These are phyloP conservation scores for Drosophila insularis DNA, from an alignment of 1,140 invertebrate species.

Conservation along the genomic window DNA sequence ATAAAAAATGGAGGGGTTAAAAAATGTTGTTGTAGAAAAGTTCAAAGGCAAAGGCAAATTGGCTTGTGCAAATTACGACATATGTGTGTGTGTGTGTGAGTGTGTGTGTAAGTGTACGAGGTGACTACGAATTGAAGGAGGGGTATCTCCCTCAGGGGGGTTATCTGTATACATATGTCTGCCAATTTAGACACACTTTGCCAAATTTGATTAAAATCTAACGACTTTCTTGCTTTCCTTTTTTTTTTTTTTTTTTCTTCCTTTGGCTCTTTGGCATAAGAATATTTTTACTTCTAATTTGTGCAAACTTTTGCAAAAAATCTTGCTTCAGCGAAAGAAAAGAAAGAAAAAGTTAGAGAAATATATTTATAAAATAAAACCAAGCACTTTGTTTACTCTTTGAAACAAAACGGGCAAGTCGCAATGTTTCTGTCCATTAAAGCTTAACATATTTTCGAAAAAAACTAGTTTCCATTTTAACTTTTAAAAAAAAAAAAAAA, in stretches of 20 bases:
- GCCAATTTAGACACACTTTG: constrained; percentile 78
- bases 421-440: too few species aligned
- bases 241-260: background rate
- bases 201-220: constrained; percentile 79
- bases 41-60: constrained; percentile 75
- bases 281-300: constrained; percentile 58
- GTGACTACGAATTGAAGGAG: background rate
- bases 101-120: background rate
- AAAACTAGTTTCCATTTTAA: background rate
- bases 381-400: constrained; percentile 14
- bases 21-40: constrained; percentile 60
- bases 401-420: constrained; percentile 1
- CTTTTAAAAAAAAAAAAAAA: background rate
- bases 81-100: constrained; percentile 37
- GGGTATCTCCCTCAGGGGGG: constrained; percentile 31
- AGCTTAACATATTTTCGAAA: too few species aligned
- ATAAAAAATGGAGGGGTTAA: constrained; percentile 60
- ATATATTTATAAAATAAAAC: background rate
- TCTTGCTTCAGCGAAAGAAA: too few species aligned
- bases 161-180: constrained; percentile 50
- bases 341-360: background rate
- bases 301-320: constrained; percentile 44
- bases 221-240: constrained; percentile 26
- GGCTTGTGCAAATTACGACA: constrained; percentile 73
- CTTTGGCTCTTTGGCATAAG: constrained; percentile 24